Conservation (phyloP, 2,797 vertebrate species). For the Mastacembelus armatus region DNA sequence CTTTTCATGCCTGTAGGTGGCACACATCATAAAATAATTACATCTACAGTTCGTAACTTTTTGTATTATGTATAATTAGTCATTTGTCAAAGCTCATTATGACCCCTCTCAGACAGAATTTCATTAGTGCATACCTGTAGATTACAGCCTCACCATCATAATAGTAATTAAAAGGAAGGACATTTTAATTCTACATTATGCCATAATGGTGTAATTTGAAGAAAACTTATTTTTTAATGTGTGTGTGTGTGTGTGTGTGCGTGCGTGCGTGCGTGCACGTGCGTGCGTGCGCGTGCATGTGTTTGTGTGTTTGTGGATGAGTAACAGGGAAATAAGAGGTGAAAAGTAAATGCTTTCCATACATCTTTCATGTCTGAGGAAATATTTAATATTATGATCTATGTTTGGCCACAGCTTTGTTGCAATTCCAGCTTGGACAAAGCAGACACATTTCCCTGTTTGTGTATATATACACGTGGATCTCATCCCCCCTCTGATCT, state of each 20-base stretch:
- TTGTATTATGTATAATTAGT: constrained; percentile 2
- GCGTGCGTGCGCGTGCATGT: neutral
- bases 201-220: constrained; percentile 1
- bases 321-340: neutral
- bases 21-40: too few relatives aligned
- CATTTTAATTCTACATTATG: constrained; percentile 13
- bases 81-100: constrained; percentile 16
- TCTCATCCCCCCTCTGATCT: constrained; percentile 35
- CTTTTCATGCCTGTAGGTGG: too few relatives aligned
- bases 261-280: neutral
- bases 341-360: constrained; percentile 1
- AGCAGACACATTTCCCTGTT: constrained; percentile 11
- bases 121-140: constrained; percentile 3
- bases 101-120: neutral
- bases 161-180: constrained; percentile 13
- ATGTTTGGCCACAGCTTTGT: neutral
- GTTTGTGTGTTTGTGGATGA: too few relatives aligned
- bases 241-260: neutral
- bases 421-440: constrained; percentile 2
- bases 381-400: neutral
- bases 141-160: constrained; percentile 10
- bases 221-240: neutral
- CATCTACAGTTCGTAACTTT: too few relatives aligned
- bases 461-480: constrained; percentile 19
- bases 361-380: constrained; percentile 1